Evolutionary conservation across 2,888 invertebrate genomes (phyloP).

Genomic region (Pterostichus madidus): DNA sequence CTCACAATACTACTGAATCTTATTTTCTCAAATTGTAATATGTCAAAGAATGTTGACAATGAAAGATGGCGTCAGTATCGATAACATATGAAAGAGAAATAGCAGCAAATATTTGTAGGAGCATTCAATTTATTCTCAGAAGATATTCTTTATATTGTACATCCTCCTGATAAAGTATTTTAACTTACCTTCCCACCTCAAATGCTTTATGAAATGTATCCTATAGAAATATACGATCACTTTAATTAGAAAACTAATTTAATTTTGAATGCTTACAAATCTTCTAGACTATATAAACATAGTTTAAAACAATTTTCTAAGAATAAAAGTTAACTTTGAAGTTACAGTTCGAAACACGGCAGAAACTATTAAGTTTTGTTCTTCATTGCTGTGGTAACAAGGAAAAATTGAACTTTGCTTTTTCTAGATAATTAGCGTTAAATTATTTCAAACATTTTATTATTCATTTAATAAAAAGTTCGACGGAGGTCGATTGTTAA

Average conservation of each 20-base stretch:
- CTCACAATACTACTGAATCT: neutral
- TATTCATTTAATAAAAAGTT: neutral
- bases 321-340: neutral
- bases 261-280: neutral
- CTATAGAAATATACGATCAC: neutral
- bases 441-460: neutral
- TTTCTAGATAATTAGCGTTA: neutral
- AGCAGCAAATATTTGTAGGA: neutral
- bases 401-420: neutral
- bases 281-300: neutral
- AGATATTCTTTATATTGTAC: too few relatives aligned
- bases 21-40: neutral
- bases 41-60: neutral
- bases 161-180: neutral
- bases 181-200: neutral
- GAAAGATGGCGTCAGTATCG: neutral
- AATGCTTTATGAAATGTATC: neutral
- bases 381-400: neutral
- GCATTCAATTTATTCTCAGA: too few relatives aligned
- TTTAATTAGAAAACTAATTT: conserved; percentile 23
- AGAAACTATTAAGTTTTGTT: conserved; percentile 1
- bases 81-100: conserved; percentile 16
- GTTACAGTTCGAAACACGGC: neutral
- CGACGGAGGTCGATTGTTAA: too few relatives aligned
- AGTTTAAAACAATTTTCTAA: conserved; percentile 17